phyloP scores from a whole-genome alignment of 2,113 vertebrate species.

The Ailurus styani region DNA sequence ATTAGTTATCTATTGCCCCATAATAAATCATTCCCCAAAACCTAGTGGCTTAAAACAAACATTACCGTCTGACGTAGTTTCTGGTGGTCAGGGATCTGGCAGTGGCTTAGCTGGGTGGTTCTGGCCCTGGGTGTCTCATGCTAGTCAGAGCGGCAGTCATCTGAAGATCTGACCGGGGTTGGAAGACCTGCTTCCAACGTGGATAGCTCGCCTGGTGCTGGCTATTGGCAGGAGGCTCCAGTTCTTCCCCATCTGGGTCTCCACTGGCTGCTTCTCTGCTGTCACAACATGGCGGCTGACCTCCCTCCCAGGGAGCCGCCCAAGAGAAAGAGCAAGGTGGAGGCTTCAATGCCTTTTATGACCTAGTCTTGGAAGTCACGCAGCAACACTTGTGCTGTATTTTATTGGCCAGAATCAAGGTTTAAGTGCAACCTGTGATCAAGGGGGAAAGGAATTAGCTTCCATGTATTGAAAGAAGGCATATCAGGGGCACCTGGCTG shows the following conservation, averaged over 20 bases:
- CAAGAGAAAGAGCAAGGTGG: neutral
- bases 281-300: neutral
- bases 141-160: neutral
- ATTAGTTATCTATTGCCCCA: neutral
- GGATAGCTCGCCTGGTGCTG: neutral
- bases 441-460: neutral
- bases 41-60: neutral
- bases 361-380: neutral
- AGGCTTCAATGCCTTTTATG: neutral
- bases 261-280: neutral
- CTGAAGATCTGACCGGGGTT: neutral
- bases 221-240: neutral
- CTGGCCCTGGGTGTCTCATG: neutral
- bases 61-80: neutral
- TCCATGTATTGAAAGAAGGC: neutral
- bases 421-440: neutral
- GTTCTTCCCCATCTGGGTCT: neutral
- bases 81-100: neutral
- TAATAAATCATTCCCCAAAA: neutral
- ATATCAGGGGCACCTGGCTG: neutral
- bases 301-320: neutral
- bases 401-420: neutral
- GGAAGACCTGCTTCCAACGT: neutral
- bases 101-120: neutral
- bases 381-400: neutral